Evolutionary conservation across 2,888 invertebrate species (phyloP).

Genomic region (Ophion slaviceki): DNA sequence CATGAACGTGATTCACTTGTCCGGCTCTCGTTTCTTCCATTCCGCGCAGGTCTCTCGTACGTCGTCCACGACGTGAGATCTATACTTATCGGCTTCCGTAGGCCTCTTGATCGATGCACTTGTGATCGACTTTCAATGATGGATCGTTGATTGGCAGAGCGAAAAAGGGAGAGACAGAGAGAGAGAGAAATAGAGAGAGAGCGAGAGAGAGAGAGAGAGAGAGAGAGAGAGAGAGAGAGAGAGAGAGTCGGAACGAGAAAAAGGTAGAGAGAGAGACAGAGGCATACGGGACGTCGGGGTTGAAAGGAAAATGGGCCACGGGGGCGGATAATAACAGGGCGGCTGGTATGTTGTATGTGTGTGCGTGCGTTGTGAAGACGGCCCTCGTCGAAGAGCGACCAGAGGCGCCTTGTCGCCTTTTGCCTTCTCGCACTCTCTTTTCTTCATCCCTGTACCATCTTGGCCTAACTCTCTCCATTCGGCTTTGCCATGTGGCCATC

Average conservation of each 20-base stretch:
- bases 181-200: constrained; percentile 9
- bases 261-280: neutral
- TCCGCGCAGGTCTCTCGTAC: constrained; percentile 36
- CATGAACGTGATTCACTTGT: constrained; percentile 48
- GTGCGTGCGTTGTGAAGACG: constrained; percentile 63
- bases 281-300: constrained; percentile 76
- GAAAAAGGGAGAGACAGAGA: constrained; percentile 13
- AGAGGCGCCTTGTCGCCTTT: constrained; percentile 65
- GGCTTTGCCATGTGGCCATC: constrained; percentile 81
- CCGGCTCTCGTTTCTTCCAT: constrained; percentile 11
- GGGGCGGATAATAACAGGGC: constrained; percentile 83
- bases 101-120: constrained; percentile 65
- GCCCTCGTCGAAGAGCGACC: constrained; percentile 64
- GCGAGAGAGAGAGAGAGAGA: constrained; percentile 12
- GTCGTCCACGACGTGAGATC: constrained; percentile 70
- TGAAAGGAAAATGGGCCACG: constrained; percentile 82
- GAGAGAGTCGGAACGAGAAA: neutral
- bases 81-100: constrained; percentile 80
- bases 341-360: constrained; percentile 67
- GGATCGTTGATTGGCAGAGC: constrained; percentile 81
- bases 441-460: constrained; percentile 53
- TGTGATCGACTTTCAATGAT: constrained; percentile 80
- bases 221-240: constrained; percentile 10
- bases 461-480: constrained; percentile 64
- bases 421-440: constrained; percentile 54